Evolutionary conservation across 2,888 invertebrate genomes (phyloP).

Genomic region (Idaea biselata): DNA sequence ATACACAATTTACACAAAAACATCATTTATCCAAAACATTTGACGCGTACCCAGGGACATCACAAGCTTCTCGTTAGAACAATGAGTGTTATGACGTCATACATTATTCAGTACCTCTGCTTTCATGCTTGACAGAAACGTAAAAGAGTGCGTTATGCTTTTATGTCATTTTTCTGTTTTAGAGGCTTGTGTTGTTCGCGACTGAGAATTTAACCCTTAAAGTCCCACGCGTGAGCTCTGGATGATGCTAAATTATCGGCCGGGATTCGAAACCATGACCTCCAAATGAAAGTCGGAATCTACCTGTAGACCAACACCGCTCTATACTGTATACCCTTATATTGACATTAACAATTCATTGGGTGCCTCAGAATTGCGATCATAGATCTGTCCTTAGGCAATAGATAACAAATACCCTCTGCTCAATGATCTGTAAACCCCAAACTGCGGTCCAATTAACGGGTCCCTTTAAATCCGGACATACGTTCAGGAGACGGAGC

Average conservation of each 20-base stretch:
- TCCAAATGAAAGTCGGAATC: background rate
- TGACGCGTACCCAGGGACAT: background rate
- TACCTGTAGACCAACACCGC: no score
- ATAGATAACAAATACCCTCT: slow-evolving; percentile 16
- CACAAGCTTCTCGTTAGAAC: background rate
- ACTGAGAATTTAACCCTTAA: no score
- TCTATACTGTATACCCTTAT: background rate
- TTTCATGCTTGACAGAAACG: background rate
- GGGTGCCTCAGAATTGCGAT: background rate
- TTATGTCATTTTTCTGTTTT: background rate
- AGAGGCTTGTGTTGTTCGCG: no score
- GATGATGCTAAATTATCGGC: no score
- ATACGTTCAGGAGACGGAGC: slow-evolving; percentile 21
- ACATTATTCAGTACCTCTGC: background rate
- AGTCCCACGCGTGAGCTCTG: no score
- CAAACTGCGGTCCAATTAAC: slow-evolving; percentile 26
- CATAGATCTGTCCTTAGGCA: slow-evolving; percentile 1
- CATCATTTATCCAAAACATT: background rate
- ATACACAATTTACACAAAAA: background rate
- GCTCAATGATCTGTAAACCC: slow-evolving; percentile 23
- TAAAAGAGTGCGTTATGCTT: background rate
- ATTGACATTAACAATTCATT: background rate
- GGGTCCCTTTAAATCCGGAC: slow-evolving; percentile 23
- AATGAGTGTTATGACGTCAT: background rate
- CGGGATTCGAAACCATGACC: no score